These are phyloP conservation scores for Euura saliciscinereae DNA, from an alignment of 1,140 invertebrate genomes.

Conservation along the genomic window DNA sequence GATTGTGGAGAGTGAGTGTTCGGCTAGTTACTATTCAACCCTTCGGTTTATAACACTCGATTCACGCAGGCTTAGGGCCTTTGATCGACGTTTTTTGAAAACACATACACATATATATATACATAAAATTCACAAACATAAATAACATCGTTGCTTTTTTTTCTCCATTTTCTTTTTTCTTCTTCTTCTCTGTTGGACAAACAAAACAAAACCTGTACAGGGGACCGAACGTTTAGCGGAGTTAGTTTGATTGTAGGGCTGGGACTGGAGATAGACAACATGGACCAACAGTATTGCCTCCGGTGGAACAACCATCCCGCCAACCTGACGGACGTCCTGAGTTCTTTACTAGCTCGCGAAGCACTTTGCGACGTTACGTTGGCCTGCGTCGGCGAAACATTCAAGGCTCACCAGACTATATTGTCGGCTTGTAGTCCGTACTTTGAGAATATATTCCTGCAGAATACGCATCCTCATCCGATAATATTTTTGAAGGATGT, in stretches of 20 bases:
- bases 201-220: background rate
- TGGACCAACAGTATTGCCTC: slow-evolving; percentile 94
- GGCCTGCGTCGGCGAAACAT: slow-evolving; percentile 88
- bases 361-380: slow-evolving; percentile 91
- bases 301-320: slow-evolving; percentile 93
- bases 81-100: too few relatives aligned
- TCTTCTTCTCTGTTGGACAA: background rate
- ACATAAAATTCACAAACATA: too few relatives aligned
- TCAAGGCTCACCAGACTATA: slow-evolving; percentile 93
- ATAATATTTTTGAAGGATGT: slow-evolving; percentile 93
- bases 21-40: background rate
- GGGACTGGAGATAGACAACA: slow-evolving; percentile 64
- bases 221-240: slow-evolving; percentile 31
- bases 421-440: slow-evolving; percentile 93
- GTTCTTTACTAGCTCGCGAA: slow-evolving; percentile 83
- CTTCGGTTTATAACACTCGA: background rate
- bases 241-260: slow-evolving; percentile 55
- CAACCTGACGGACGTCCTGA: slow-evolving; percentile 87
- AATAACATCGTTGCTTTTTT: background rate
- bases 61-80: background rate
- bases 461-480: slow-evolving; percentile 89
- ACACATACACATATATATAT: too few relatives aligned
- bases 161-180: background rate
- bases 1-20: slow-evolving; percentile 1
- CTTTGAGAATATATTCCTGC: slow-evolving; percentile 91